Conservation (phyloP, 2,888 invertebrate species). For the Anarsia innoxiella region DNA sequence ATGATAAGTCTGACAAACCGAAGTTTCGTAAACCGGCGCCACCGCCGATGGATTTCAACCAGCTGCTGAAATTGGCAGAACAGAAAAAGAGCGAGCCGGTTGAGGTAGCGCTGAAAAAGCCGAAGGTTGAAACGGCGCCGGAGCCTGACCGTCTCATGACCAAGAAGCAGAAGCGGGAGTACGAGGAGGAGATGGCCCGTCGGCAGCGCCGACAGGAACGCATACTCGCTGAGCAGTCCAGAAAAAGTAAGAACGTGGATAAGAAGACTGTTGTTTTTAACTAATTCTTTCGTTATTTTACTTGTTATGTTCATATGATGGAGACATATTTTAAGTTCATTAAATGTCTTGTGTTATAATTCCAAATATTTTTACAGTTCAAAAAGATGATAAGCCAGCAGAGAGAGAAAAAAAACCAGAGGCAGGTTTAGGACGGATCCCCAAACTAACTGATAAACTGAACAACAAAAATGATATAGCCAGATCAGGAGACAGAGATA, state of each 20-base stretch:
- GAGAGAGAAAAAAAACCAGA: slow-evolving; percentile 52
- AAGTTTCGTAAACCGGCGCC: slow-evolving; percentile 78
- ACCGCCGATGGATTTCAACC: slow-evolving; percentile 86
- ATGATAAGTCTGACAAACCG: slow-evolving; percentile 66
- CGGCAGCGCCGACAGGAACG: slow-evolving; percentile 67
- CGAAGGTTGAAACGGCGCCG: slow-evolving; percentile 51
- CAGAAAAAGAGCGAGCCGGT: slow-evolving; percentile 89
- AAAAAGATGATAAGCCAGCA: slow-evolving; percentile 40
- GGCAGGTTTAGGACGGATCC: slow-evolving; percentile 61
- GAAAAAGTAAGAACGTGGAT: slow-evolving; percentile 28
- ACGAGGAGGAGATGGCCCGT: slow-evolving; percentile 81
- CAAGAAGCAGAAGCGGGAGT: slow-evolving; percentile 84
- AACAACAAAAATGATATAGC: slow-evolving; percentile 37
- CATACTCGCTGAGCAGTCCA: slow-evolving; percentile 47
- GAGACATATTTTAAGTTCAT: slow-evolving; percentile 1
- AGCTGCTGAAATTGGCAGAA: slow-evolving; percentile 86
- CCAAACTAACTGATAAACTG: slow-evolving; percentile 64
- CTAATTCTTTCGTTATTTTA: background rate
- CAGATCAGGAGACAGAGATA: slow-evolving; percentile 35
- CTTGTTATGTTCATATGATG: background rate
- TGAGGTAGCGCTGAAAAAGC: slow-evolving; percentile 45
- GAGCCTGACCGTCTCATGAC: slow-evolving; percentile 85
- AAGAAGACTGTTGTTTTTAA: slow-evolving; percentile 1
- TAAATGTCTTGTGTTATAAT: slow-evolving; percentile 18
- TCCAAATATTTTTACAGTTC: no score